phyloP scores from a whole-genome alignment of 2,797 vertebrate genomes.

The Urophycis tenuis region DNA sequence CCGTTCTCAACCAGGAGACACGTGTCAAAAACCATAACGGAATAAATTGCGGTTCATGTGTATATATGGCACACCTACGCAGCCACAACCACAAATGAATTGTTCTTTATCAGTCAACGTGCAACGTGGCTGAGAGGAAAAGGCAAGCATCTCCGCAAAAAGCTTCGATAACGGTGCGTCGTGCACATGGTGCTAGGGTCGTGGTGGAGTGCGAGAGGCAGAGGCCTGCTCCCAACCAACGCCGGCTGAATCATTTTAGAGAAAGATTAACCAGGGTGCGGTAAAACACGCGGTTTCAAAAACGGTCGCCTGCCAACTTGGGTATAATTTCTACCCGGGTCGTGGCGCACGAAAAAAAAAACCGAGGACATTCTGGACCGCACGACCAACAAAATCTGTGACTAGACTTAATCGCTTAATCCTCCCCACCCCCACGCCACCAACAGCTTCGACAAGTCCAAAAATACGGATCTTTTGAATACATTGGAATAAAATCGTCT shows the following conservation, averaged over 20 bases:
- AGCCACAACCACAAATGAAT: not conserved
- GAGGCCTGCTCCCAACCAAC: slow-evolving; percentile 7
- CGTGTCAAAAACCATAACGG: not conserved
- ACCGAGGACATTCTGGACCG: slow-evolving; percentile 45
- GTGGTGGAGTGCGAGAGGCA: slow-evolving; percentile 1
- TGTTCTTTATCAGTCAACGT: not conserved
- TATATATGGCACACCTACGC: no score
- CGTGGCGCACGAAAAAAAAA: slow-evolving; percentile 24
- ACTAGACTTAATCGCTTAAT: slow-evolving; percentile 64
- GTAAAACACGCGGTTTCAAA: not conserved
- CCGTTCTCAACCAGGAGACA: not conserved
- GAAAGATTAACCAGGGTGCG: not conserved
- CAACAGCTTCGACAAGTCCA: not conserved
- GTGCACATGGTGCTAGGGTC: slow-evolving; percentile 14
- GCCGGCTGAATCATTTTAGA: not conserved
- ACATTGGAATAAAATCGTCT: not conserved
- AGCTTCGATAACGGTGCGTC: not conserved
- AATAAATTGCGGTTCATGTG: not conserved
- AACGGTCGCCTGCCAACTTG: not conserved
- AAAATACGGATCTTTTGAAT: not conserved
- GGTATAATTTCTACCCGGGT: not conserved
- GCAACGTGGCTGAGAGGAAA: not conserved
- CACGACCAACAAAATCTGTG: slow-evolving; percentile 51
- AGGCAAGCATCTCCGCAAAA: not conserved
- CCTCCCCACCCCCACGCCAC: slow-evolving; percentile 53